Conservation (phyloP, 2,113 vertebrate genomes). For the Anhinga anhinga region DNA sequence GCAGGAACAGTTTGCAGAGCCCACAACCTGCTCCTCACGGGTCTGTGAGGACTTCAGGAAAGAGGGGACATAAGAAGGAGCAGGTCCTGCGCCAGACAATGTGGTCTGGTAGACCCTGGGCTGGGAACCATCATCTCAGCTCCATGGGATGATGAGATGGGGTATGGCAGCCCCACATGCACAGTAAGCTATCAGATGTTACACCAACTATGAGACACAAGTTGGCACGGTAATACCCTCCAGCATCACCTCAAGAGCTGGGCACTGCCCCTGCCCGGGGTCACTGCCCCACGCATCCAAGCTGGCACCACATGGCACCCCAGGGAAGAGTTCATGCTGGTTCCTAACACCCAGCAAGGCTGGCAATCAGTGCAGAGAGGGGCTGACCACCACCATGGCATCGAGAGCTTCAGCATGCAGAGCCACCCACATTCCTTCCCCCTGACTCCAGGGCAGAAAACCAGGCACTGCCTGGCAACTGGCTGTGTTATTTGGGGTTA, state of each 20-base stretch:
- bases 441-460: neutral
- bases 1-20: neutral
- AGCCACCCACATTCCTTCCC: neutral
- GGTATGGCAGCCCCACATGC: neutral
- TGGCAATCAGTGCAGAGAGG: neutral
- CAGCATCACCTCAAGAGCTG: neutral
- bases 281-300: neutral
- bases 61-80: neutral
- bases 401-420: rapidly evolving
- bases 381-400: neutral
- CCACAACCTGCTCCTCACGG: rapidly evolving
- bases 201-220: neutral
- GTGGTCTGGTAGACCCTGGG: neutral
- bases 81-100: neutral
- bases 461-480: neutral
- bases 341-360: neutral
- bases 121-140: neutral
- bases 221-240: neutral
- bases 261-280: rapidly evolving
- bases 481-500: neutral
- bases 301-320: neutral
- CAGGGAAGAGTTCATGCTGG: rapidly evolving
- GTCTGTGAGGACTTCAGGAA: neutral
- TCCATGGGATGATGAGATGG: rapidly evolving
- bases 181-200: neutral